Evolutionary conservation across 2,113 vertebrate species (phyloP).

Genomic region (Marmota monax): DNA sequence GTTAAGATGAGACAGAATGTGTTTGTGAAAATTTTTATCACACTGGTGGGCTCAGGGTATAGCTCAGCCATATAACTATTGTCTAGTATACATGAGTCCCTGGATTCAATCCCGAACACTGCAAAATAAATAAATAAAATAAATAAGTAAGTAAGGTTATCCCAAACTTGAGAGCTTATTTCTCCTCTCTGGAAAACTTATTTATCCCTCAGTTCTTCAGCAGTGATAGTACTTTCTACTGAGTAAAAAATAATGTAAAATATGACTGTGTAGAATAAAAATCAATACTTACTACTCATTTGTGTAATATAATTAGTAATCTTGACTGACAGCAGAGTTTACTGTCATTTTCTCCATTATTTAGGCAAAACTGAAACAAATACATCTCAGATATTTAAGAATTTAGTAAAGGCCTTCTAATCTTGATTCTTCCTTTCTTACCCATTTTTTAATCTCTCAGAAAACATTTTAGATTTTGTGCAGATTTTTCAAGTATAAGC

Average conservation of each 20-base stretch:
- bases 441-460: background rate
- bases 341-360: constrained; percentile 6
- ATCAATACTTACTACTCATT: background rate
- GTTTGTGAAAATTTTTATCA: constrained; percentile 4
- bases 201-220: constrained; percentile 35
- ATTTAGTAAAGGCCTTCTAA: constrained; percentile 28
- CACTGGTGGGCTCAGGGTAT: no score
- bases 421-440: constrained; percentile 36
- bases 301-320: background rate
- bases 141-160: background rate
- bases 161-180: background rate
- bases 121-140: no score
- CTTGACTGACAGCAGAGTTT: background rate
- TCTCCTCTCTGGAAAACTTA: background rate
- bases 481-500: constrained; percentile 34
- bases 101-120: background rate
- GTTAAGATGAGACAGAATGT: constrained; percentile 49
- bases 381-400: background rate
- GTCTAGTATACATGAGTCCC: background rate
- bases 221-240: background rate
- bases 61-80: background rate
- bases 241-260: constrained; percentile 24
- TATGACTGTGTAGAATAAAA: constrained; percentile 20
- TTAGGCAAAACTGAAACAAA: constrained; percentile 38
- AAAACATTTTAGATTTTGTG: constrained; percentile 57